Evolutionary conservation across 2,797 vertebrate genomes (phyloP).

Genomic region (Holocentrus rufus): DNA sequence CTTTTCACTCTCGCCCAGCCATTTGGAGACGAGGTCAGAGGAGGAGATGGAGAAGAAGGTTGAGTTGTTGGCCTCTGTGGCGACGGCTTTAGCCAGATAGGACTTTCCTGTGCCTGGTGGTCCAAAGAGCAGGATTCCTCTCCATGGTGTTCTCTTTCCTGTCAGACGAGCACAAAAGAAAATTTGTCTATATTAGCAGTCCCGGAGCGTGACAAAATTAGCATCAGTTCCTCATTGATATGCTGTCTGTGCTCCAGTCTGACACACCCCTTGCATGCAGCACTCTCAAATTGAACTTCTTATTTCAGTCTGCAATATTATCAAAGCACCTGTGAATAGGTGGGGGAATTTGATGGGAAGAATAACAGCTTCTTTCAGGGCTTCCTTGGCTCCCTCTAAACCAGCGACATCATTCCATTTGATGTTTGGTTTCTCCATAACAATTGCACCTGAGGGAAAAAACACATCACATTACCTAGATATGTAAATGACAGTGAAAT

Average conservation of each 20-base stretch:
- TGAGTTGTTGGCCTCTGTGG: conserved; percentile 98
- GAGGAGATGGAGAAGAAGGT: conserved; percentile 98
- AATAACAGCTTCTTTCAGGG: conserved; percentile 98
- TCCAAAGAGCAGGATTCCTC: conserved; percentile 96
- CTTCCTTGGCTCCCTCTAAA: conserved; percentile 97
- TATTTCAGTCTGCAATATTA: background rate
- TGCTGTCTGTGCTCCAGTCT: background rate
- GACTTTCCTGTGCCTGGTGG: conserved; percentile 98
- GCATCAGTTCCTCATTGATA: background rate
- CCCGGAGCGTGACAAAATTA: background rate
- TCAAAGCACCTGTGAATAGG: conserved; percentile 91
- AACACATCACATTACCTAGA: background rate
- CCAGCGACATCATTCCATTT: conserved; percentile 97
- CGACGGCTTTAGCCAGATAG: conserved; percentile 98
- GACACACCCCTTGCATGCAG: background rate
- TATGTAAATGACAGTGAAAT: background rate
- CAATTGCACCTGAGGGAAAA: conserved; percentile 88
- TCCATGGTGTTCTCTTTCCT: conserved; percentile 99
- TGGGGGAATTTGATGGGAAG: conserved; percentile 99
- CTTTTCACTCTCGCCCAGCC: conserved; percentile 99
- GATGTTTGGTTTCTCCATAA: conserved; percentile 97
- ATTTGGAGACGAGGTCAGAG: conserved; percentile 98
- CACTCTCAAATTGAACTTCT: background rate
- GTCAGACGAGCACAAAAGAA: conserved; percentile 31
- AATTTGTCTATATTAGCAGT: background rate